Base-by-base conservation (phyloP, 2,797 vertebrate genomes). In the Pseudotriccus pelzelni region DNA sequence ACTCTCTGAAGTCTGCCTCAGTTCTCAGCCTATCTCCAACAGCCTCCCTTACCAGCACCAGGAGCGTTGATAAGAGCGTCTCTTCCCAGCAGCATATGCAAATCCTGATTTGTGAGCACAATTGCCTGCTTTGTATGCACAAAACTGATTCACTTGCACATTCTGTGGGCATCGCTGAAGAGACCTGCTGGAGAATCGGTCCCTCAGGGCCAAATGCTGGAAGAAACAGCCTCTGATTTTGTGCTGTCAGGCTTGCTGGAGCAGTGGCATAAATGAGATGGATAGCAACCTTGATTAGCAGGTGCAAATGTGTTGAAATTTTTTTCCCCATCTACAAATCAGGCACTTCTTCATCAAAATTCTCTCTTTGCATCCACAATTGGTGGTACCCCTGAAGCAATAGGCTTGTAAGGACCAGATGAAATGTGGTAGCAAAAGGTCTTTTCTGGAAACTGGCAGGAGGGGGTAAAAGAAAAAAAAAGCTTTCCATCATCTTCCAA, bases 111-210 rank as follows among this genome's bases (percentile, higher is more conserved):
- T 93, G 94, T 93, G 96, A 94, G 87, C 85, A 86, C 94, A 94
- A 90, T 94, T 90, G 87, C 91, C 87, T 96, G 93, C 93, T 97
- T 95, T 96, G 95, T 96, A 96, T 96, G 95, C 96, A 94, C 87
- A 88, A 90, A 96, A 82, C 80, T 18, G 37, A 93, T 90, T 94
- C 93, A 88, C 83, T 96, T 82, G 75, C 77, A 82, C 89, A 94
- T 96, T 94, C 95, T 50, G 87, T 44, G 87, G 91, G 96, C 93
- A 96, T 84, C 23, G 10, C 91, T 94, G 90, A 88, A 91, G 94
- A 94, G 96, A 87, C 95, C 95, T 96, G 95, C 95, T 95, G 93
- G 91, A 96, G 96, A 96, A 97, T 95, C 79, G 60, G 88, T 96
- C 94, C 94, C 95, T 76, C 52, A 93, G 93, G 95, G 94, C 93